Percentiles rank a stretch among this genome's conserved stretches.
Conservation (phyloP, 2,888 invertebrate genomes). For the Volucella inanis region DNA sequence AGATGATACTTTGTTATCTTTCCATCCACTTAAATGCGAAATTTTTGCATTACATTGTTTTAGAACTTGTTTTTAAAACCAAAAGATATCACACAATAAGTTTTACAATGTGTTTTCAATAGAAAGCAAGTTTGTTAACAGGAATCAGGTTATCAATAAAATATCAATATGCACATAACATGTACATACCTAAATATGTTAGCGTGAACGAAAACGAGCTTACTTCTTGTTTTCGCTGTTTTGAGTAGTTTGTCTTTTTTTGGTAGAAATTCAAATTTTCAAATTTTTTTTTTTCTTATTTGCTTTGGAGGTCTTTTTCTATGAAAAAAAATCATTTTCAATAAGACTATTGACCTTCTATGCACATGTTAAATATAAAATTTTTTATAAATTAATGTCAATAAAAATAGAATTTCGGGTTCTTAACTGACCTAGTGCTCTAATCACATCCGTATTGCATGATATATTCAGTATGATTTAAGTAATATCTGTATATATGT, state of each 20-base stretch:
- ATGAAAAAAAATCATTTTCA: conserved; percentile 5
- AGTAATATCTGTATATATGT: background rate
- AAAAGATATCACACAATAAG: background rate
- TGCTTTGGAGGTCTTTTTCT: conserved; percentile 11
- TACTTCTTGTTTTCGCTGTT: conserved; percentile 16
- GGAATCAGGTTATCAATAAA: conserved; percentile 18
- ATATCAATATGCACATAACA: background rate
- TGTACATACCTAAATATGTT: background rate
- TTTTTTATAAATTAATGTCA: background rate
- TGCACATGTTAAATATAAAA: no score
- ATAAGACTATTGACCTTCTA: no score
- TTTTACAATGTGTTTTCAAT: background rate
- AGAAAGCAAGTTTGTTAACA: conserved; percentile 7
- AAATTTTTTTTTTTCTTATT: conserved; percentile 5
- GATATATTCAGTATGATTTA: conserved; percentile 7
- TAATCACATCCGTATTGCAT: conserved; percentile 11
- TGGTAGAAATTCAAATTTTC: conserved; percentile 78
- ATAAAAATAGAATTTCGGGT: background rate
- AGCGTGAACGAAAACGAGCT: conserved; percentile 6
- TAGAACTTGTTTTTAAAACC: conserved; percentile 20
- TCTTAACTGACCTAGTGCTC: background rate
- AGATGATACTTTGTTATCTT: conserved; percentile 9
- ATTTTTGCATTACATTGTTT: background rate
- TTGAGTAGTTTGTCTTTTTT: conserved; percentile 63
- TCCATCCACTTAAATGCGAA: background rate